These are phyloP conservation scores for Jaculus jaculus DNA, from an alignment of 2,113 vertebrate genomes.

Conservation along the genomic window DNA sequence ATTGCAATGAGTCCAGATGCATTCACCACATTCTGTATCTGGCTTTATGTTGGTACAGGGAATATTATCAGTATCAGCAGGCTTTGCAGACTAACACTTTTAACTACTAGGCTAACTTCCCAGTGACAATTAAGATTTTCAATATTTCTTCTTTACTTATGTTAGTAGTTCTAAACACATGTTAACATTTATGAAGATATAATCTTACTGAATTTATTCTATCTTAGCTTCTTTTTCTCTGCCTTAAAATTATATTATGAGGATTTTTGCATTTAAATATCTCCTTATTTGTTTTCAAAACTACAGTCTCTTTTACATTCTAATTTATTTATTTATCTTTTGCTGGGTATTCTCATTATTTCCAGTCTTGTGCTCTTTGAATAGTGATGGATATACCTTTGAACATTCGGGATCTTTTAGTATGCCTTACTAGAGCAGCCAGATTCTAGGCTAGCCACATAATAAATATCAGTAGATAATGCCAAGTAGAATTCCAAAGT, in stretches of 20 bases:
- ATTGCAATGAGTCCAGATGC: no score
- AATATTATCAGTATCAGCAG: no score
- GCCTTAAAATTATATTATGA: slow-evolving; percentile 3
- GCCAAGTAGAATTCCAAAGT: slow-evolving; percentile 26
- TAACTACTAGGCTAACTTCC: no score
- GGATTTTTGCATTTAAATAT: neutral
- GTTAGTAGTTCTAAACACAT: neutral
- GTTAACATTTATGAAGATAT: slow-evolving; percentile 17
- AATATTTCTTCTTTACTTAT: neutral
- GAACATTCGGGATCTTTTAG: neutral
- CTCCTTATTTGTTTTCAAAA: slow-evolving; percentile 19
- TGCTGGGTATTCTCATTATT: neutral
- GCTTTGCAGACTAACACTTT: no score
- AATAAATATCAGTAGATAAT: neutral
- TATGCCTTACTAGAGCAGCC: neutral
- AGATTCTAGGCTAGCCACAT: neutral
- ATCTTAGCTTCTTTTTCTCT: neutral
- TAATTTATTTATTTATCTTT: slow-evolving; percentile 26
- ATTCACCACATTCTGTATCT: no score
- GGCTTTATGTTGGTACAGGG: no score
- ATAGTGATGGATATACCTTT: neutral
- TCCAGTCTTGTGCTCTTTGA: slow-evolving; percentile 4
- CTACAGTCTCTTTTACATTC: neutral
- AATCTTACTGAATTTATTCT: neutral
- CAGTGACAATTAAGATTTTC: neutral